Conservation (phyloP, 53 echinoderm and acorn worm species). For the Antedon mediterranea region DNA sequence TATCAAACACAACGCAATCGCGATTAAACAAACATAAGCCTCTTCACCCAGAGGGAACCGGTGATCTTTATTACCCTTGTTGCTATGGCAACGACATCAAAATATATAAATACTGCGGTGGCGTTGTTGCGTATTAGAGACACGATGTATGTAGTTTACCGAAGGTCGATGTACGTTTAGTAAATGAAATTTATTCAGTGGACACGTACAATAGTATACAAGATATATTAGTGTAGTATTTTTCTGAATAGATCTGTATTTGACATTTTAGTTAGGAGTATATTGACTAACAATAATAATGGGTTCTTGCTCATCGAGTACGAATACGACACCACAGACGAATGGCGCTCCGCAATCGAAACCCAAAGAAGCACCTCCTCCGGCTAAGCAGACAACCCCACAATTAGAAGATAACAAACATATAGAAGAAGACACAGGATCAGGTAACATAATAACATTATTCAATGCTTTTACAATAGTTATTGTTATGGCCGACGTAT, state of each 20-base stretch:
- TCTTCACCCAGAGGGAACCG: neutral
- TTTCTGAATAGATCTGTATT: neutral
- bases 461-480: no score
- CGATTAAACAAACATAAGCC: neutral
- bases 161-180: neutral
- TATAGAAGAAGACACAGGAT: neutral
- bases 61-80: neutral
- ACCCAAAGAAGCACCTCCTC: neutral
- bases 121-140: neutral
- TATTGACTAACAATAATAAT: neutral
- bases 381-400: neutral
- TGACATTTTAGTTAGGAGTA: neutral
- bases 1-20: neutral
- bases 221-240: neutral
- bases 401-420: neutral
- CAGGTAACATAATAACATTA: neutral
- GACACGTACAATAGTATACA: neutral
- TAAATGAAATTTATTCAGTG: neutral
- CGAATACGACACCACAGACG: neutral
- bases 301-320: neutral
- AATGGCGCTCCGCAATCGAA: neutral
- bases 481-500: no score
- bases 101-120: neutral
- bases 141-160: neutral
- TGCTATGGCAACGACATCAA: neutral